Evolutionary conservation across 2,797 vertebrate genomes (phyloP), one percentile per base, ranked within the genome.

Genomic region (Oceanodroma leucorhoa): DNA sequence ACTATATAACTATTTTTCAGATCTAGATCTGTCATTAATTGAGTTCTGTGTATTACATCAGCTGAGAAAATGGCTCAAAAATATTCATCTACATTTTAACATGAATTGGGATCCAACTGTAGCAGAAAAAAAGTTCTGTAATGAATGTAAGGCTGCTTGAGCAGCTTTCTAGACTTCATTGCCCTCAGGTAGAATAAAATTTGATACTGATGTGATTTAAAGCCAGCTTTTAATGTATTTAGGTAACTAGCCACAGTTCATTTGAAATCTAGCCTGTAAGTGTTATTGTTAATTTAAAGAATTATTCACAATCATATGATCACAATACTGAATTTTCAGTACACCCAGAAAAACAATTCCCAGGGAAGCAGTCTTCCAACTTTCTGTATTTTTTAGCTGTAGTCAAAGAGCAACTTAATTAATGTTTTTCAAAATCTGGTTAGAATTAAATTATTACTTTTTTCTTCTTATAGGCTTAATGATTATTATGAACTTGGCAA

Each of bases 201-300:
- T 67, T 83, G 22, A 70, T 93, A 51, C 61, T 54, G 50, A 51
- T 96, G 97, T 93, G 90, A 95, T 96, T 97, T 98, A 97, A 98
- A 97, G 34, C 4, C 41, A 73, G 5, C 2, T 76, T 90, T 90
- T 65, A 79, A 65, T n/a, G 4, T 61, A 54, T 79, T 89, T 72
- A 50, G 40, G 12, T 76, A 82, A 72, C 41, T 57, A 71, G 9
- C 7, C 61, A 65, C 32, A 60, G 8, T 9, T 89, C n/a, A 67
- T 61, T 81, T 90, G 54, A 75, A 92, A 79, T 62, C 41, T 87
- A 46, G 5, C 46, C 38, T 66, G 58, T 97, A 98, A 98, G 95
- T 96, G 73, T 97, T 97, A 97, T 89, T 97, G 97, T 97, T 95
- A 96, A 50, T 87, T 70, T 97, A 97, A 97, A 92, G 48, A 95